Evolutionary conservation across 1,140 invertebrate species (phyloP).

Genomic region (Magallana ariakensis): DNA sequence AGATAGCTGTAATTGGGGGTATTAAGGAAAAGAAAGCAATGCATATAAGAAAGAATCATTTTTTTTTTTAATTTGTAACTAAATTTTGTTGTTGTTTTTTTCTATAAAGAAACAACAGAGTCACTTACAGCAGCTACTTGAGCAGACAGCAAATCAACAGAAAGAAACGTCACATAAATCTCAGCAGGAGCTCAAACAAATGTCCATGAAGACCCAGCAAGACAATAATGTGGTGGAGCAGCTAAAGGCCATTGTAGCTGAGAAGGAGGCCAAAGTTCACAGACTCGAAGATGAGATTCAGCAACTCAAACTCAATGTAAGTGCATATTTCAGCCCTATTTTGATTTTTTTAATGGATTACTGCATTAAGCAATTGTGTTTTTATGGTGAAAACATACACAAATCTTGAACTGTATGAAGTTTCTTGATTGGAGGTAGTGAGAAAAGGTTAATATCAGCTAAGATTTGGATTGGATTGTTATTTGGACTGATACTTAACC

Average conservation of each 20-base stretch:
- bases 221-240: conserved; percentile 76
- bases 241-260: conserved; percentile 72
- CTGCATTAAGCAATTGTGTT: no score
- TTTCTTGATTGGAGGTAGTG: no score
- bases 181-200: conserved; percentile 64
- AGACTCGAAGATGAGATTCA: conserved; percentile 69
- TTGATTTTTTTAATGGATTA: no score
- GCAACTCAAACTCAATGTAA: conserved; percentile 65
- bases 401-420: no score
- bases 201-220: conserved; percentile 71
- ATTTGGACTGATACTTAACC: no score
- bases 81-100: background rate
- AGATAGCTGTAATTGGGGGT: no score
- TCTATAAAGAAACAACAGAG: conserved; percentile 72
- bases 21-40: background rate
- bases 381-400: no score
- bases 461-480: no score
- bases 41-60: no score
- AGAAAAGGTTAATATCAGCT: no score
- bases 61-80: background rate
- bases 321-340: background rate
- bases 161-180: conserved; percentile 56
- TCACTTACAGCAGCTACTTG: conserved; percentile 72
- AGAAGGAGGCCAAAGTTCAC: conserved; percentile 73
- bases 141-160: conserved; percentile 64